Conservation (phyloP, 1,140 invertebrate genomes). For the Cotesia typhae region DNA sequence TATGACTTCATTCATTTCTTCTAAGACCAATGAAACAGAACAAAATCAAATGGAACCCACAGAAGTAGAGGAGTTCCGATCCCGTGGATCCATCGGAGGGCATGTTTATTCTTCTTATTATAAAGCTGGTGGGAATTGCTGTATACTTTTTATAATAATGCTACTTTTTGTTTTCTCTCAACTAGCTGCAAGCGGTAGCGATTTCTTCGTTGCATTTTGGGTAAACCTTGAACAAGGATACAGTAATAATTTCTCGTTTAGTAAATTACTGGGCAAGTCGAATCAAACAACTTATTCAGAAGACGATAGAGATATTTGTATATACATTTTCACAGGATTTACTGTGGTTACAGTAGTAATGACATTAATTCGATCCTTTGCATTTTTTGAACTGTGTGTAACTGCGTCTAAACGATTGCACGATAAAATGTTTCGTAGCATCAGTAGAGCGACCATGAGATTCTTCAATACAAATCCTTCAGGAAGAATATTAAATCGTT, state of each 20-base stretch:
- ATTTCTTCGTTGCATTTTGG: conserved; percentile 83
- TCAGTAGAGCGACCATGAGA: conserved; percentile 82
- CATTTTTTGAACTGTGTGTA: conserved; percentile 83
- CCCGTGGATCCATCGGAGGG: conserved; percentile 61
- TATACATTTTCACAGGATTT: conserved; percentile 69
- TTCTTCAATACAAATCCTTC: conserved; percentile 90
- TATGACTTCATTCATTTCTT: not conserved
- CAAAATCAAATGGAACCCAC: conserved; percentile 46
- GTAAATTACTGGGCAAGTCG: not conserved
- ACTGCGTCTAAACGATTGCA: conserved; percentile 79
- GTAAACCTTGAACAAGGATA: conserved; percentile 66
- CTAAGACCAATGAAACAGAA: not conserved
- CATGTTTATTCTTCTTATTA: conserved; percentile 77
- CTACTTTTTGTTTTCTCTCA: conserved; percentile 74
- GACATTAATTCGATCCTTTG: conserved; percentile 71
- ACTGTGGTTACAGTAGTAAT: conserved; percentile 69
- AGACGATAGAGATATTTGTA: conserved; percentile 55
- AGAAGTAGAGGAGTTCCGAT: conserved; percentile 69
- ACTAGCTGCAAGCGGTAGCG: conserved; percentile 73
- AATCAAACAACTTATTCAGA: conserved; percentile 35
- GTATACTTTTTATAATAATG: conserved; percentile 68
- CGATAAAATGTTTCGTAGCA: conserved; percentile 82
- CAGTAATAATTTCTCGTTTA: not conserved
- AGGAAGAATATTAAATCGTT: conserved; percentile 72
- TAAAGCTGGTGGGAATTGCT: conserved; percentile 71